A percentile compares a stretch with the other conserved stretches of the same genome.
Evolutionary conservation across 2,113 vertebrate genomes (phyloP).

Genomic region (Hippocampus comes): DNA sequence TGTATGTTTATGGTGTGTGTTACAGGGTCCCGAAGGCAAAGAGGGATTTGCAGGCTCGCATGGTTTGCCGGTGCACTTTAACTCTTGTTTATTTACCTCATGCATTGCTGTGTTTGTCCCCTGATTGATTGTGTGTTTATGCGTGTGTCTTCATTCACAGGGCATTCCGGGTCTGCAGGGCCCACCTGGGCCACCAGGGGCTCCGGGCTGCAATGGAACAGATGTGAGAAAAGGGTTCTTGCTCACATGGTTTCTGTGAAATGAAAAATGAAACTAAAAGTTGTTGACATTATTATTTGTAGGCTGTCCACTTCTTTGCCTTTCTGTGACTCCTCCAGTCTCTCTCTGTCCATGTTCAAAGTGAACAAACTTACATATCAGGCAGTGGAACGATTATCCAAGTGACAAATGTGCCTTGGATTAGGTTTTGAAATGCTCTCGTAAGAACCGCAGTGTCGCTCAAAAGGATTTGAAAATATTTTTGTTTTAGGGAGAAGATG

Average conservation of each 20-base stretch:
- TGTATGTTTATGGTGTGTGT: background rate
- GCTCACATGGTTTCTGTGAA: background rate
- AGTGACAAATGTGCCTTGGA: too few species aligned
- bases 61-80: constrained; percentile 51
- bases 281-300: background rate
- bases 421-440: background rate
- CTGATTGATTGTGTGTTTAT: background rate
- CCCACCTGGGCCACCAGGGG: constrained; percentile 33
- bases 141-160: constrained; percentile 28
- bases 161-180: constrained; percentile 62
- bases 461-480: background rate
- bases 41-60: constrained; percentile 57
- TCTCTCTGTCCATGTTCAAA: background rate
- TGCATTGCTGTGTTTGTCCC: background rate
- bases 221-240: constrained; percentile 40
- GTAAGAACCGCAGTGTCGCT: background rate
- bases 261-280: background rate
- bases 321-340: background rate
- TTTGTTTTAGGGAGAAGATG: constrained; percentile 50
- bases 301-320: background rate
- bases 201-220: constrained; percentile 60
- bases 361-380: background rate
- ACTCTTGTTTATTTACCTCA: background rate
- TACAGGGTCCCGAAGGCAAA: constrained; percentile 53
- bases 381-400: too few species aligned